Base-by-base conservation (phyloP, 1,140 invertebrate genomes). In the Onthophagus taurus region DNA sequence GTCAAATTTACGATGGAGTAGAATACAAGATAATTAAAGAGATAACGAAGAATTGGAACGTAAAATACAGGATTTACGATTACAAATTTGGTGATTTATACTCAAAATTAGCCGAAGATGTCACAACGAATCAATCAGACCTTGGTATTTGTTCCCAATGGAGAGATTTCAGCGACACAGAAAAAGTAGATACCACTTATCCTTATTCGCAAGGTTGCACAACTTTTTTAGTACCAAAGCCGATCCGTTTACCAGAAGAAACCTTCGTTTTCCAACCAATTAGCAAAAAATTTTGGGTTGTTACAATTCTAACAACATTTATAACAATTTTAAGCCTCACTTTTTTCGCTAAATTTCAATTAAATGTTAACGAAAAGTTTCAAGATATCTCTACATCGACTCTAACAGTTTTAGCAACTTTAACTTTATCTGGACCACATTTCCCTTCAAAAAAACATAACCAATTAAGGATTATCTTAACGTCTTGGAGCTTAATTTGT, bases 171-270 rank as follows among this genome's bases (percentile, higher is more conserved):
- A 11, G 21, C 4, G 2, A 16, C 21, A 1, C 17, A 3, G n/a
- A n/a, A 2, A 34, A 11, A 14, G 6, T 44, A 11, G 12, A 14
- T 2, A 24, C 37, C n/a, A 29, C 42, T 12, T 36, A 18, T 23
- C 42, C 42, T 0, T 44, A 44, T 23, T 19, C 21, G 7, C 42
- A 44, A 44, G 13, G 14, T 4, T 44, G 42, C 16, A 11, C 4
- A 2, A 44, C 42, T 11, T 44, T 44, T 26, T 26, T 44, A 23
- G 42, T 44, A 18, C 42, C 42, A 16, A 44, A 36, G 26, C 42
- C 42, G n/a, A 7, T 26, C 35, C n/a, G 7, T 26, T 6, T 19
- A 14, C 9, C 11, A 36, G n/a, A 18, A 1, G 12, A 19, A 18
- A 16, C 42, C 6, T 44, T 20, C 18, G 13, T 23, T 17, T 44